A percentile compares a stretch with the other conserved stretches of the same genome.
Evolutionary conservation across 2,797 vertebrate genomes (phyloP).

Genomic region (Spatula versicolor): DNA sequence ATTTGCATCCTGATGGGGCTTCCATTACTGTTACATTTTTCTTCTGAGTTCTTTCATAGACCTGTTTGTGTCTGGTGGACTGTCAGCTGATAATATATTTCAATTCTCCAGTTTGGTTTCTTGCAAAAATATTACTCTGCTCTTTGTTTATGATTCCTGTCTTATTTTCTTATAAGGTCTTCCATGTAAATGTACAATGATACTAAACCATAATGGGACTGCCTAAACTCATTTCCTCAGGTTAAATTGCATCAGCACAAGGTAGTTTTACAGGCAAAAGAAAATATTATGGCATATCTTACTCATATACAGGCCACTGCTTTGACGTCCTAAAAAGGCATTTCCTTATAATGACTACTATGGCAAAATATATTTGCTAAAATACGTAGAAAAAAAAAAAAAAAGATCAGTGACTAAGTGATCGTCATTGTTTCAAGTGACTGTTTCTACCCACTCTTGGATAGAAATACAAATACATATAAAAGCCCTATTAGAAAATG

Average conservation of each 20-base stretch:
- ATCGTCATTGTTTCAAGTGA: neutral
- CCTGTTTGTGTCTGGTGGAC: neutral
- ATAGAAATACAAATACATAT: neutral
- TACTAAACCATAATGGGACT: neutral
- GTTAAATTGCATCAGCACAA: neutral
- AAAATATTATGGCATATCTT: neutral
- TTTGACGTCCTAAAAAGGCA: neutral
- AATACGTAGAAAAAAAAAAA: neutral
- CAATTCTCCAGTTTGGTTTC: neutral
- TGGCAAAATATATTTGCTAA: neutral
- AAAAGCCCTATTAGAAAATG: neutral
- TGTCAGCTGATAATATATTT: neutral
- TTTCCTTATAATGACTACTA: neutral
- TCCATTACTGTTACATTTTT: neutral
- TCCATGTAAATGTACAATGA: neutral
- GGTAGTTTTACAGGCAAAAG: neutral
- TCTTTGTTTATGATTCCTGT: neutral
- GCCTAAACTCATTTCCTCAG: neutral
- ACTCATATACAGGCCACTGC: neutral
- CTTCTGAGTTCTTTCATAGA: neutral
- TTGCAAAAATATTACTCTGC: neutral
- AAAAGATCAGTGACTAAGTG: neutral
- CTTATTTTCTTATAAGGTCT: neutral
- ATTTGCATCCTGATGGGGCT: neutral
- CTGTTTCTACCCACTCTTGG: neutral